phyloP scores from a whole-genome alignment of 2,888 invertebrate genomes.

The Cephus pulcher region DNA sequence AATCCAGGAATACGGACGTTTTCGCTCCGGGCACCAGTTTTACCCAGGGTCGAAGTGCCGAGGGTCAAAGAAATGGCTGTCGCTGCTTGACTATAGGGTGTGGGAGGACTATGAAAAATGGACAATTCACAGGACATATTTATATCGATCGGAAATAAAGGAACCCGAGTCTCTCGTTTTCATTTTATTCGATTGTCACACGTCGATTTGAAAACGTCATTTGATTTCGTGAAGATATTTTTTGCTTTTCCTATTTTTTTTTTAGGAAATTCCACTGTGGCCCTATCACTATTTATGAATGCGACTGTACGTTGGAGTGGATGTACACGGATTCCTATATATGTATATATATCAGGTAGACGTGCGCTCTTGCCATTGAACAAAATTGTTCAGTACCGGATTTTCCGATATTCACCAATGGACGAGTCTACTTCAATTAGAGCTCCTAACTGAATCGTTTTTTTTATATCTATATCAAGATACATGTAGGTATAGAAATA shows the following conservation, averaged over 20 bases:
- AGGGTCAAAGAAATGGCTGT: not conserved
- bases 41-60: not conserved
- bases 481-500: not conserved
- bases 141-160: not conserved
- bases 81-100: not conserved
- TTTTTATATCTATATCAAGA: not conserved
- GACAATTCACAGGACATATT: not conserved
- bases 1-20: not conserved
- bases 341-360: not conserved
- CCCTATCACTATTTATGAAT: not conserved
- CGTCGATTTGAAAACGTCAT: conserved; percentile 37
- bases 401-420: conserved; percentile 11
- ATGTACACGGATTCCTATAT: conserved; percentile 2
- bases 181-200: not conserved
- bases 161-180: not conserved
- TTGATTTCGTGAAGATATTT: conserved; percentile 32
- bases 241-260: not conserved
- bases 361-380: conserved; percentile 1
- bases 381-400: conserved; percentile 7
- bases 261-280: conserved; percentile 3
- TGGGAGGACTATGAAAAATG: not conserved
- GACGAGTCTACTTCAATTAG: conserved; percentile 44
- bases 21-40: not conserved
- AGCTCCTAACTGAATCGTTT: conserved; percentile 44
- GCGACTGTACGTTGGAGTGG: conserved; percentile 21